phyloP scores from a whole-genome alignment of 2,113 vertebrate genomes.

The Oryzias celebensis region DNA sequence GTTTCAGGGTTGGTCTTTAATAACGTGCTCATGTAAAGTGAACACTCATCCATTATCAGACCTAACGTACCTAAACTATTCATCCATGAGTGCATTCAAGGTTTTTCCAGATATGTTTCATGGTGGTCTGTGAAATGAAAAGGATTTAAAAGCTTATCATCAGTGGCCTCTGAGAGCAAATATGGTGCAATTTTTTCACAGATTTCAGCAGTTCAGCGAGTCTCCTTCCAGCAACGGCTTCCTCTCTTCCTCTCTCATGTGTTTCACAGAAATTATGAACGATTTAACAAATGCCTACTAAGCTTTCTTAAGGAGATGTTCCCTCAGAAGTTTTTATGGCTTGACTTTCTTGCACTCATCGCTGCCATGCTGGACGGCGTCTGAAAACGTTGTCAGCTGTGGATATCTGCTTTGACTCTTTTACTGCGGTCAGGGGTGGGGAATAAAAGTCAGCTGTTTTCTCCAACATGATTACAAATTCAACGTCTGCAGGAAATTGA shows the following conservation, averaged over 20 bases:
- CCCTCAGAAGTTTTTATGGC: constrained; percentile 19
- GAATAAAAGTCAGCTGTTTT: background rate
- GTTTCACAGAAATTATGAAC: too few species aligned
- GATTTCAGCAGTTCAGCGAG: constrained; percentile 25
- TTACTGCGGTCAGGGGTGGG: background rate
- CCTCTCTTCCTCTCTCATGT: background rate
- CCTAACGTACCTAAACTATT: too few species aligned
- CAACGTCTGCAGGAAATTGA: constrained; percentile 62
- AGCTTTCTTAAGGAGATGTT: background rate
- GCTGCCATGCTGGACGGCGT: constrained; percentile 22
- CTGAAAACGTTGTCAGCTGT: constrained; percentile 61
- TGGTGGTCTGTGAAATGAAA: constrained; percentile 23
- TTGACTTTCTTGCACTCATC: constrained; percentile 44
- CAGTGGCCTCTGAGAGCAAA: background rate
- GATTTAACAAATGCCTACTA: too few species aligned
- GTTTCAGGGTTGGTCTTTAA: too few species aligned
- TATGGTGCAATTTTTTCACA: background rate
- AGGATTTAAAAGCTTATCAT: constrained; percentile 1
- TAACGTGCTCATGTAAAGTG: too few species aligned
- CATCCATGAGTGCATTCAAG: background rate
- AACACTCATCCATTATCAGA: too few species aligned
- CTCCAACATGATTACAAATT: constrained; percentile 37
- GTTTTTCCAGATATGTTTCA: constrained; percentile 12
- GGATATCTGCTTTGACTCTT: constrained; percentile 28
- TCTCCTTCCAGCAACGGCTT: constrained; percentile 18